Evolutionary conservation across 2,888 invertebrate genomes (phyloP), one percentile per base, ranked within the genome.

Genomic region (Bugulina stolonifera): DNA sequence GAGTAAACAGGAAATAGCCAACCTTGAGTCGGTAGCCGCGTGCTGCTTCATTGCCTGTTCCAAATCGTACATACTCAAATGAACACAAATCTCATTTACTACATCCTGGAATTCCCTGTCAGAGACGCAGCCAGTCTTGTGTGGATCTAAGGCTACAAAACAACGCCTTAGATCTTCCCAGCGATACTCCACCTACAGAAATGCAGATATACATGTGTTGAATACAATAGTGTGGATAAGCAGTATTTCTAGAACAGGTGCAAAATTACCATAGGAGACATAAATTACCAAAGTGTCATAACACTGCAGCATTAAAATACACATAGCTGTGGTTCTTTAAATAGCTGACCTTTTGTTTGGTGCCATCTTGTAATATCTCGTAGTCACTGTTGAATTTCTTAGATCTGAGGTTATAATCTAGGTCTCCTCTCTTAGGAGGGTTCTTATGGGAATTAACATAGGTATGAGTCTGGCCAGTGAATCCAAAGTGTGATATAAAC

Each of bases 401-500:
- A 2, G 83, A 83, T 35, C 83, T 74, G 69, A 83, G 77, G 81
- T 81, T 80, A 75, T 78, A 82, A 75, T 84, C 84, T 1, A 78
- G 76, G 72, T 84, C 84, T 1, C 84, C 84, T 22, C 78, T 76
- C 55, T 77, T 76, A 10, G 84, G 84, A 1, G 84, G 84, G 29
- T 57, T 73, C 35, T 79, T 74, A 75, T 84, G 83, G 73, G 84
- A 81, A 75, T 83, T 84, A 22, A 83, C 81, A 78, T 80, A 84
- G 22, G 81, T 77, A 14, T 82, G 82, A 5, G 83, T 81, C 54
- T 77, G 77, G 73, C 78, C 76, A 3, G 83, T 81, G 77, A 81
- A 83, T n/a, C 83, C 82, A 77, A 84, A 84, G 75, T 83, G 82
- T 34, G 83, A 78, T 34, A 81, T 77, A 78, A 84, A 84, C 77